A percentile compares a stretch with the other conserved stretches of the same genome.
Evolutionary conservation across 1,140 invertebrate species (phyloP).

Genomic region (Brachionus sp.): DNA sequence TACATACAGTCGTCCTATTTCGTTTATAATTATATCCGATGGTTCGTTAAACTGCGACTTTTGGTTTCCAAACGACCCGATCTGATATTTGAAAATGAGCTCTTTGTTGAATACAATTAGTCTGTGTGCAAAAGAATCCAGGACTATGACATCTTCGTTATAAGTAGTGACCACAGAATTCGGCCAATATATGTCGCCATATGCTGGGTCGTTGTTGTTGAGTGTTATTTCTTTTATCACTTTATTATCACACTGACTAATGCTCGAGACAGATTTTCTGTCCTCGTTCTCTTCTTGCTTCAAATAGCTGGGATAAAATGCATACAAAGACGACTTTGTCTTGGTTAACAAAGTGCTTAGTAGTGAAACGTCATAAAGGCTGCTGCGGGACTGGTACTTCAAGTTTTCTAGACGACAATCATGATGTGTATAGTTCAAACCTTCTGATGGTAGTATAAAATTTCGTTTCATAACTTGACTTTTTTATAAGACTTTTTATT

Average conservation of each 20-base stretch:
- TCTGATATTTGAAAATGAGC: slow-evolving; percentile 30
- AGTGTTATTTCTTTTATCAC: slow-evolving; percentile 9
- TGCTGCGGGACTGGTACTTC: slow-evolving; percentile 28
- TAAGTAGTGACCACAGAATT: not conserved
- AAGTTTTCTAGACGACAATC: slow-evolving; percentile 21
- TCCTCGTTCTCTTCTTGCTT: not conserved
- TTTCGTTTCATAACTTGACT: slow-evolving; percentile 11
- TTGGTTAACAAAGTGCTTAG: not conserved
- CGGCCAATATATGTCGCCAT: slow-evolving; percentile 13
- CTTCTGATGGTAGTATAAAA: slow-evolving; percentile 43
- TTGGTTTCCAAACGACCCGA: not conserved
- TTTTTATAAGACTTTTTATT: not conserved
- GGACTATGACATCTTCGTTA: slow-evolving; percentile 12
- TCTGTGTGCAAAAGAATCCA: not conserved
- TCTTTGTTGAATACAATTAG: slow-evolving; percentile 13
- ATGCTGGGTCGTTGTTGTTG: not conserved
- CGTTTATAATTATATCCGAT: slow-evolving; percentile 3
- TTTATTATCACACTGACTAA: not conserved
- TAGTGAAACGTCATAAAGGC: slow-evolving; percentile 10
- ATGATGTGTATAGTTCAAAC: slow-evolving; percentile 22
- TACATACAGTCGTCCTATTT: slow-evolving; percentile 23
- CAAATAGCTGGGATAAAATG: not conserved
- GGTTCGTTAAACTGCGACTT: slow-evolving; percentile 13
- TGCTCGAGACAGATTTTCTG: not conserved
- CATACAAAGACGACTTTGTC: not conserved